phyloP scores from a whole-genome alignment of 2,888 invertebrate species.

The Aspidiotus rigidus region DNA sequence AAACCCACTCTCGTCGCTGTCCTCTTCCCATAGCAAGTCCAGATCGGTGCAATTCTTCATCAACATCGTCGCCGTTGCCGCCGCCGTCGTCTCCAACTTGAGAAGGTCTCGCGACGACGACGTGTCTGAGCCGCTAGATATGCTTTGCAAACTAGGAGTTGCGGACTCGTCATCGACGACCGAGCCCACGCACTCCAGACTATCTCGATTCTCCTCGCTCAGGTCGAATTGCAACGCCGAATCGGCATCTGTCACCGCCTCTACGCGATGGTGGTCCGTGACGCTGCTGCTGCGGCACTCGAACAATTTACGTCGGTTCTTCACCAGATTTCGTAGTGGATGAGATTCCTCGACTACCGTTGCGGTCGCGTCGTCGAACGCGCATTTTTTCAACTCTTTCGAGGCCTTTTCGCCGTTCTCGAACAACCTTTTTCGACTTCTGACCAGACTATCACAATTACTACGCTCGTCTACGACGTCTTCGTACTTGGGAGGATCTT shows the following conservation, averaged over 20 bases:
- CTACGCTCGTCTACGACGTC: slow-evolving; percentile 37
- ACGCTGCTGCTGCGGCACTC: slow-evolving; percentile 25
- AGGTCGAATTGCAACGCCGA: slow-evolving; percentile 29
- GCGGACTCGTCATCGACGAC: slow-evolving; percentile 38
- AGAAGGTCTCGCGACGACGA: slow-evolving; percentile 44
- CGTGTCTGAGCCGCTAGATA: slow-evolving; percentile 39
- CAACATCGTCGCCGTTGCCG: too few relatives aligned
- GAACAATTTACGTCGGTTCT: slow-evolving; percentile 34
- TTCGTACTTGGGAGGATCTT: slow-evolving; percentile 35
- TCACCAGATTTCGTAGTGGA: slow-evolving; percentile 35
- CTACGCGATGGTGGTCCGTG: slow-evolving; percentile 37
- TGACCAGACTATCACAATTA: slow-evolving; percentile 37
- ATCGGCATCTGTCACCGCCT: slow-evolving; percentile 38
- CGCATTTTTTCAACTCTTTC: slow-evolving; percentile 35
- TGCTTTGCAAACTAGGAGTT: slow-evolving; percentile 39
- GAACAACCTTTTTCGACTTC: slow-evolving; percentile 37
- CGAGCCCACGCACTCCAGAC: slow-evolving; percentile 31
- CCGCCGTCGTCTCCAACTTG: slow-evolving; percentile 41
- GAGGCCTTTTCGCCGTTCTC: slow-evolving; percentile 28
- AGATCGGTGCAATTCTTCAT: slow-evolving; percentile 38
- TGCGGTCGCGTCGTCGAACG: not conserved
- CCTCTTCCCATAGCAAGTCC: slow-evolving; percentile 47
- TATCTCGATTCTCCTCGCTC: slow-evolving; percentile 25
- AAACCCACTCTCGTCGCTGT: slow-evolving; percentile 84
- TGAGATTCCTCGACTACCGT: not conserved